Base-by-base conservation (phyloP, 2,888 invertebrate species). In the Ditula angustiorana region DNA sequence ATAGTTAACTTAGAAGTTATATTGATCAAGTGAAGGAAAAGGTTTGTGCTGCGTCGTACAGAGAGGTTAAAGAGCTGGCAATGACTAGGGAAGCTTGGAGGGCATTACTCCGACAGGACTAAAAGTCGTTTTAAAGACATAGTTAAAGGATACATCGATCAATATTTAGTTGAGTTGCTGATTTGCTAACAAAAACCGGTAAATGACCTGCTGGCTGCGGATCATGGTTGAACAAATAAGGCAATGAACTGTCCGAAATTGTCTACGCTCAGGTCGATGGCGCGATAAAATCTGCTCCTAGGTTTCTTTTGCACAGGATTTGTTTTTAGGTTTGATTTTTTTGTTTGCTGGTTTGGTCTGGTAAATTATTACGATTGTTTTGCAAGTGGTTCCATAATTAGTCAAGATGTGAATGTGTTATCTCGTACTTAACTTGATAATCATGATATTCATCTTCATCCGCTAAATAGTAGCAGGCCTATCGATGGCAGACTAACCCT, bases 401-500 rank as follows among this genome's bases (percentile, higher is more conserved):
- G 4, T n/a, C 13, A 4, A n/a, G n/a, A n/a, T n/a, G 5, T 35
- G 35, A n/a, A 35, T 4, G 5, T 35, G n/a, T 8, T 5, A 33
- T 33, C 5, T 2, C n/a, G 33, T 33, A 2, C 16, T 10, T 5
- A 41, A 41, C 10, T 19, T 35, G 3, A n/a, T 41, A 19, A 2
- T 19, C 5, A 37, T 5, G 13, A 37, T 41, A 19, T 19, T 19
- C 7, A 19, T 10, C n/a, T 41, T 10, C 41, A 41, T 41, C 41
- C 7, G 19, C 41, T 10, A 8, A 33, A 52, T 24, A 13, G 37
- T 50, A 33, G 3, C 30, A 41, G 21, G 10, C 21, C 16, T 59
- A 64, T 52, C 57, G 49, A 61, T 65, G 30, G 24, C 46, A 46
- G 58, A 61, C 53, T 56, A n/a, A 46, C 53, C 49, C 37, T 28